phyloP scores from a whole-genome alignment of 1,140 invertebrate species.

The Leucophenga varia region DNA sequence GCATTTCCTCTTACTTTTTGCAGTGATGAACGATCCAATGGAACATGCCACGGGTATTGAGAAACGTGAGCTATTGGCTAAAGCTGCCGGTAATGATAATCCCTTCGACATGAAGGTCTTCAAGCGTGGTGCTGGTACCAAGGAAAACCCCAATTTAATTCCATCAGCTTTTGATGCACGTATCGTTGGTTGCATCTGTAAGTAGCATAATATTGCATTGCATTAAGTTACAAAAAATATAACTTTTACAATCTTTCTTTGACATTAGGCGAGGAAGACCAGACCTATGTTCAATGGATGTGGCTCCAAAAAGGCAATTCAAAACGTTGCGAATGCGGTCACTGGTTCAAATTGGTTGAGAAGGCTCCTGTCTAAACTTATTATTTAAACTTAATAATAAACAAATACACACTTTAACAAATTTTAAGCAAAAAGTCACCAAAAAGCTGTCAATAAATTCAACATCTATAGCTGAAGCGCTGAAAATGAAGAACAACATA shows the following conservation, averaged over 20 bases:
- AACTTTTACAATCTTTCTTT: neutral
- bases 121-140: slow-evolving; percentile 79
- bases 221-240: too few relatives aligned
- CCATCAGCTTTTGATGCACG: slow-evolving; percentile 86
- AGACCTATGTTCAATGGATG: slow-evolving; percentile 87
- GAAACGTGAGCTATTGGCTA: slow-evolving; percentile 82
- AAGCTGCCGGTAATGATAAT: slow-evolving; percentile 84
- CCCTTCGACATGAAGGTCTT: slow-evolving; percentile 83
- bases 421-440: slow-evolving; percentile 48
- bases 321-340: slow-evolving; percentile 90
- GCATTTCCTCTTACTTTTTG: too few relatives aligned
- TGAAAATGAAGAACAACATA: slow-evolving; percentile 30
- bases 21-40: slow-evolving; percentile 78
- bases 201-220: slow-evolving; percentile 47
- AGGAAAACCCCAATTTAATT: slow-evolving; percentile 83
- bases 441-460: slow-evolving; percentile 39
- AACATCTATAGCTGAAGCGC: too few relatives aligned
- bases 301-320: slow-evolving; percentile 86
- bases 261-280: slow-evolving; percentile 79
- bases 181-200: slow-evolving; percentile 93
- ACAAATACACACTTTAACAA: slow-evolving; percentile 27
- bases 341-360: slow-evolving; percentile 93
- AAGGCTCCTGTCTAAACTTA: slow-evolving; percentile 65
- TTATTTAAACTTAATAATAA: slow-evolving; percentile 52
- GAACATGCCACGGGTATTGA: slow-evolving; percentile 93